phyloP scores from a whole-genome alignment of 2,888 invertebrate species.

The Acanthosepion lycidas region DNA sequence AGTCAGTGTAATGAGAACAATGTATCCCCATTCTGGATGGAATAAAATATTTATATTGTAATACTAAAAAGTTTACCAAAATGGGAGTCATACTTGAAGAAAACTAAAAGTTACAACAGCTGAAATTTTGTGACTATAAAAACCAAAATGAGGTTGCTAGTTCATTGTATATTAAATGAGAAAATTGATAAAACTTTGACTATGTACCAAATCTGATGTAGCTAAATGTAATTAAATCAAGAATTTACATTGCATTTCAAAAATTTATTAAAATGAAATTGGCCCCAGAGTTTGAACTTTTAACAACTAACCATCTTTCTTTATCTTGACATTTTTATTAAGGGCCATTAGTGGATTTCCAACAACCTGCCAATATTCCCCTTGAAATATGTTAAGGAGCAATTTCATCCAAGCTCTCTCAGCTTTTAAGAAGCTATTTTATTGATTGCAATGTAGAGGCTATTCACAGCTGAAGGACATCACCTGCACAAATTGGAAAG shows the following conservation, averaged over 20 bases:
- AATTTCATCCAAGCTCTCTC: not conserved
- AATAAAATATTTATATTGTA: too few relatives aligned
- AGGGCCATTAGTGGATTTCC: slow-evolving; percentile 18
- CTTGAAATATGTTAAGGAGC: not conserved
- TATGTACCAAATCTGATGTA: too few relatives aligned
- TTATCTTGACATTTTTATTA: not conserved
- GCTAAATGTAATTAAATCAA: too few relatives aligned
- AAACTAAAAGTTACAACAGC: too few relatives aligned
- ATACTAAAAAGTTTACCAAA: too few relatives aligned
- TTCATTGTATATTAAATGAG: too few relatives aligned
- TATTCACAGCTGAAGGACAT: slow-evolving; percentile 6
- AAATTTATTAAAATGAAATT: not conserved
- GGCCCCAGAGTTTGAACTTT: not conserved
- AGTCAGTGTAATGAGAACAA: too few relatives aligned
- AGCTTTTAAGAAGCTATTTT: not conserved
- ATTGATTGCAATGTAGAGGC: not conserved
- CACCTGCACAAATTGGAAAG: not conserved
- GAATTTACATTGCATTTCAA: not conserved
- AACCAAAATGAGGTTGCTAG: too few relatives aligned
- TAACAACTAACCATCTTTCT: not conserved
- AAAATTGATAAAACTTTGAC: too few relatives aligned
- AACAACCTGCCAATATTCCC: not conserved
- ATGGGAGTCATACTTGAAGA: too few relatives aligned
- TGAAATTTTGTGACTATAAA: too few relatives aligned
- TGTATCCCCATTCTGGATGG: too few relatives aligned